Conservation (phyloP, 2,113 vertebrate genomes). For the Pedetes capensis region DNA sequence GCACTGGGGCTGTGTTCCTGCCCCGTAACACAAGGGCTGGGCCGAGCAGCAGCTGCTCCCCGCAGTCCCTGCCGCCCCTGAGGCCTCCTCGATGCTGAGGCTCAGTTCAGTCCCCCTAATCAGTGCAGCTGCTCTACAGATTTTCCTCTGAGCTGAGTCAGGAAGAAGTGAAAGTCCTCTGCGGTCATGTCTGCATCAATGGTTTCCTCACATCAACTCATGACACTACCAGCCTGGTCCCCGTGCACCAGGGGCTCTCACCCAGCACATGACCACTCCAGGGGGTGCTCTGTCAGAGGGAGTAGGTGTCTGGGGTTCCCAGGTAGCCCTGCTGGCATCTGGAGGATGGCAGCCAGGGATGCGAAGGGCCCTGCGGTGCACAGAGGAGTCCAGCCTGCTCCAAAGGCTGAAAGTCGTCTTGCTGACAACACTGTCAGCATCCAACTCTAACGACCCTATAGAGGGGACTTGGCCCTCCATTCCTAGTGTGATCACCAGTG, state of each 20-base stretch:
- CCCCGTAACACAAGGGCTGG: background rate
- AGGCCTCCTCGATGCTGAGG: background rate
- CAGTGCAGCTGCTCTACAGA: background rate
- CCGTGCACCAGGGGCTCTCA: background rate
- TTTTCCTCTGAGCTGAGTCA: background rate
- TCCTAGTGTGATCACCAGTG: too few species aligned
- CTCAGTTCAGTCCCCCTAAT: background rate
- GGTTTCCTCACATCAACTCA: background rate
- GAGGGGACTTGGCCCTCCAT: too few species aligned
- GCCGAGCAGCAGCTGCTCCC: background rate
- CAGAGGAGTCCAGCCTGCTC: background rate
- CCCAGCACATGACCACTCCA: background rate
- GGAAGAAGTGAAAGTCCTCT: background rate
- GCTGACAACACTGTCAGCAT: too few species aligned
- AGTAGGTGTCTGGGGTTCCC: too few species aligned
- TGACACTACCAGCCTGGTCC: background rate
- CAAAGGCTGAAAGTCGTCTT: too few species aligned
- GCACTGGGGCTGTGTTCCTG: background rate
- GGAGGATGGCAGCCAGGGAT: background rate
- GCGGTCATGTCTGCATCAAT: background rate
- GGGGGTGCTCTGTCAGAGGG: too few species aligned
- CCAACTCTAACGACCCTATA: too few species aligned
- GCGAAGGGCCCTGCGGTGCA: background rate
- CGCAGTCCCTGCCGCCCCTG: background rate
- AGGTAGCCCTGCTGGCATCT: too few species aligned